These are phyloP conservation scores for Mareca penelope DNA, from an alignment of 2,797 vertebrate genomes.

Conservation along the genomic window DNA sequence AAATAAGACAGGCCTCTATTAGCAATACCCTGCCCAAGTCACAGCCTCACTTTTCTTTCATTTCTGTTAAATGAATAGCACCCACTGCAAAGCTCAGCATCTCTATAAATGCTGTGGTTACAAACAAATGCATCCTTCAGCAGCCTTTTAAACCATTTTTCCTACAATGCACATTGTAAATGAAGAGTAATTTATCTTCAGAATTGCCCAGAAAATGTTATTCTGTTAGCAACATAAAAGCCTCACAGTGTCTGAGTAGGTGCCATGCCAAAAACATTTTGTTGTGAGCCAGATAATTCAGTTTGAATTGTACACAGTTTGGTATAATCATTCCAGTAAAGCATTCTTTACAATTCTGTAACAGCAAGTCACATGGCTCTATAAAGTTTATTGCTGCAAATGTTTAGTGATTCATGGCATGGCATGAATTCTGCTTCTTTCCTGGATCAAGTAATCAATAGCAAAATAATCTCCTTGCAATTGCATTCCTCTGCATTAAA, in stretches of 20 bases:
- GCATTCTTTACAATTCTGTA: constrained; percentile 67
- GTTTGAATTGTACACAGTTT: constrained; percentile 46
- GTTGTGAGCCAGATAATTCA: constrained; percentile 63
- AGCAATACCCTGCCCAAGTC: background rate
- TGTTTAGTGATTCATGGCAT: constrained; percentile 56
- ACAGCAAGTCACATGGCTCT: constrained; percentile 58
- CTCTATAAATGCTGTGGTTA: constrained; percentile 24
- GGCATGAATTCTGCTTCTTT: constrained; percentile 55
- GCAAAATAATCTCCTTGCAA: constrained; percentile 61
- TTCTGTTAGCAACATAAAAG: constrained; percentile 54
- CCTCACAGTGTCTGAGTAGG: constrained; percentile 31
- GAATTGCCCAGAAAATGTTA: constrained; percentile 56
- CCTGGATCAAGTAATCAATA: constrained; percentile 66
- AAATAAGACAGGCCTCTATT: background rate
- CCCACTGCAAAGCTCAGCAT: constrained; percentile 40
- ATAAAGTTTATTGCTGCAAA: constrained; percentile 62
- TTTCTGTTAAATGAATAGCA: constrained; percentile 25
- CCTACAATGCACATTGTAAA: constrained; percentile 46
- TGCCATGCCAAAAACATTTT: constrained; percentile 58
- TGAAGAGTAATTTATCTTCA: constrained; percentile 52
- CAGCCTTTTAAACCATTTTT: constrained; percentile 49
- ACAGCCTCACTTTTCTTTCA: background rate
- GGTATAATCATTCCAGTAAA: constrained; percentile 62
- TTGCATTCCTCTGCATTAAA: constrained; percentile 57
- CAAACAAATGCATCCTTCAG: constrained; percentile 54